Conservation (phyloP, 2,797 vertebrate species). For the Danio choprae region DNA sequence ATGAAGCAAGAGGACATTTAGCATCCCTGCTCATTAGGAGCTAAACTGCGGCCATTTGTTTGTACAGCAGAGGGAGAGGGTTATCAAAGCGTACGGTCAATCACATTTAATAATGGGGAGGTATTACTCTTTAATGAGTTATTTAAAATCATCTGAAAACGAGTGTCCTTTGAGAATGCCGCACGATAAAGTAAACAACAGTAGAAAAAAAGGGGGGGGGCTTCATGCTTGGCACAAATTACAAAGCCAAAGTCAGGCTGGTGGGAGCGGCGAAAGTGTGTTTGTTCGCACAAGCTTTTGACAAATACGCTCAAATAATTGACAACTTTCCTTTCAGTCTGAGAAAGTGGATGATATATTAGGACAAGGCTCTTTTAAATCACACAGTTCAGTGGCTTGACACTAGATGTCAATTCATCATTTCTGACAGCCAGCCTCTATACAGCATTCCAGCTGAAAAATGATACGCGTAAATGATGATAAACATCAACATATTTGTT, state of each 20-base stretch:
- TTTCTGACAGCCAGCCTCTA: constrained; percentile 77
- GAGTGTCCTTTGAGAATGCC: constrained; percentile 65
- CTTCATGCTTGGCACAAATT: constrained; percentile 45
- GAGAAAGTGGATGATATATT: constrained; percentile 62
- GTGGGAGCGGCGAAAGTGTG: constrained; percentile 34
- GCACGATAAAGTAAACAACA: constrained; percentile 68
- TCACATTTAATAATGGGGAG: constrained; percentile 69
- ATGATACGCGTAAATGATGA: constrained; percentile 82
- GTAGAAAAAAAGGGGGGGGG: background rate
- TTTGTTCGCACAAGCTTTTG: constrained; percentile 37
- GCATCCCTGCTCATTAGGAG: constrained; percentile 75
- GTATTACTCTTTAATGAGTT: constrained; percentile 75
- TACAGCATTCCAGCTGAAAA: constrained; percentile 78
- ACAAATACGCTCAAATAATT: constrained; percentile 50
- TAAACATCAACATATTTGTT: constrained; percentile 83
- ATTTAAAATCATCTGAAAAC: constrained; percentile 57
- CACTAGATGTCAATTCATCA: constrained; percentile 80
- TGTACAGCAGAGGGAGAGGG: constrained; percentile 74
- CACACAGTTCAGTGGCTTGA: constrained; percentile 75
- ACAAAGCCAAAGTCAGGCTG: constrained; percentile 61
- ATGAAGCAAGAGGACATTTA: constrained; percentile 79
- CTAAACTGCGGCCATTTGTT: constrained; percentile 76
- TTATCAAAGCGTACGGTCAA: constrained; percentile 70
- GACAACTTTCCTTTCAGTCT: constrained; percentile 36
- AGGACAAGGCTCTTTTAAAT: constrained; percentile 61